Conservation (phyloP, 2,113 vertebrate species). For the Sebastes fasciatus region DNA sequence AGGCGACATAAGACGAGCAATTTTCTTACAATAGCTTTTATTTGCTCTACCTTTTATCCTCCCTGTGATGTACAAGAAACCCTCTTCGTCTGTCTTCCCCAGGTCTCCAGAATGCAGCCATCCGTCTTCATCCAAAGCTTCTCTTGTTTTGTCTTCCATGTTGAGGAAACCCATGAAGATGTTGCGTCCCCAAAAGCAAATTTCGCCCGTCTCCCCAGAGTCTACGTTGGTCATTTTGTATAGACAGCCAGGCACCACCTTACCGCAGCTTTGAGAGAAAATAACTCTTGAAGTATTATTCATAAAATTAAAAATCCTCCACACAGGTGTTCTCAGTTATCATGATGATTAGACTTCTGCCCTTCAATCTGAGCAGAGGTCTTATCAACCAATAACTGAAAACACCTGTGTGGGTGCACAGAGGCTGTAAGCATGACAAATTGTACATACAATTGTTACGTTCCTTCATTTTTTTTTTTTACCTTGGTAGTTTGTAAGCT, state of each 20-base stretch:
- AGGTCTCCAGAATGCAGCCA: slow-evolving; percentile 91
- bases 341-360: too few species aligned
- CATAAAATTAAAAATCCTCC: background rate
- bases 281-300: background rate
- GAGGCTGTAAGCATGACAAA: background rate
- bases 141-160: slow-evolving; percentile 89
- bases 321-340: too few species aligned
- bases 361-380: too few species aligned
- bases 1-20: background rate
- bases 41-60: slow-evolving; percentile 88
- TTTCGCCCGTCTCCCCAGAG: slow-evolving; percentile 85
- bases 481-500: slow-evolving; percentile 87
- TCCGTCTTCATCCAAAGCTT: slow-evolving; percentile 88
- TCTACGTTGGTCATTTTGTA: slow-evolving; percentile 86
- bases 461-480: background rate
- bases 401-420: too few species aligned
- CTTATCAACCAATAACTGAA: too few species aligned
- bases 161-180: slow-evolving; percentile 94
- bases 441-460: background rate
- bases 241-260: slow-evolving; percentile 87
- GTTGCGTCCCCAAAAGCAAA: slow-evolving; percentile 92
- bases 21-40: background rate
- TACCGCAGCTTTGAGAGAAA: slow-evolving; percentile 84
- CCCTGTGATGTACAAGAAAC: slow-evolving; percentile 91
- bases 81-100: slow-evolving; percentile 86